phyloP scores from a whole-genome alignment of 30 jellyfish, hydroid and myxozoan species.

The Aurelia coerulea region DNA sequence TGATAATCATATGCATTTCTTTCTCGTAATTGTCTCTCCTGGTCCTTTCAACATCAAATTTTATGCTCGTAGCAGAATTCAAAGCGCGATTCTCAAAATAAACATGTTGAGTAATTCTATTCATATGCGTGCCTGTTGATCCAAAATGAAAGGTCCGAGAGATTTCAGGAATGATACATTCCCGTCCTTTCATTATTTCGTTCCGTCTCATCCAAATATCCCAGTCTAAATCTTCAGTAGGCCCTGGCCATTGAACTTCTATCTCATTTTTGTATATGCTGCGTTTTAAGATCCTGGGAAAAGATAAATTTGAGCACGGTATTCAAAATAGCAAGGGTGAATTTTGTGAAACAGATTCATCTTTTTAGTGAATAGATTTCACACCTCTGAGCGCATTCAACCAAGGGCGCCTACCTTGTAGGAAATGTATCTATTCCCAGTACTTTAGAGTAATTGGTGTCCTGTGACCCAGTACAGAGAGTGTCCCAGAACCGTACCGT shows the following conservation, averaged over 20 bases:
- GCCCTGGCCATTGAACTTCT: constrained; percentile 84
- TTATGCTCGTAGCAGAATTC: constrained; percentile 76
- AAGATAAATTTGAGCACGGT: too few relatives aligned
- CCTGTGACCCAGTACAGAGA: too few relatives aligned
- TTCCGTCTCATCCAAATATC: constrained; percentile 97
- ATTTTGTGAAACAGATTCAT: too few relatives aligned
- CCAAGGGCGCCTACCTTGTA: too few relatives aligned
- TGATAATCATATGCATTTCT: constrained; percentile 59
- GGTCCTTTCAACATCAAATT: constrained; percentile 72
- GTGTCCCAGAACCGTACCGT: too few relatives aligned
- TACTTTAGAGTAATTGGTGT: too few relatives aligned
- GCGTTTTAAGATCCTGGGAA: constrained; percentile 43
- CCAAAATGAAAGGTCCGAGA: constrained; percentile 98
- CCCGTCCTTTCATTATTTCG: constrained; percentile 92
- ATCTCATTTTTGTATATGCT: constrained; percentile 73
- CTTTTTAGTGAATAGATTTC: too few relatives aligned
- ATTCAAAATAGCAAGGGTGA: too few relatives aligned
- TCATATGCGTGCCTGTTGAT: constrained; percentile 88
- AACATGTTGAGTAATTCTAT: constrained; percentile 65
- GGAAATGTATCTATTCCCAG: too few relatives aligned
- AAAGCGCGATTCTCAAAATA: constrained; percentile 85
- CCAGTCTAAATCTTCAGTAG: constrained; percentile 93
- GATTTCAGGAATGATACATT: constrained; percentile 96
- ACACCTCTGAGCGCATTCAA: too few relatives aligned
- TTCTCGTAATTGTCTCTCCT: constrained; percentile 79